Percentiles rank a stretch among this genome's conserved stretches.
phyloP scores from a whole-genome alignment of 2,113 vertebrate species.

The Struthio camelus region DNA sequence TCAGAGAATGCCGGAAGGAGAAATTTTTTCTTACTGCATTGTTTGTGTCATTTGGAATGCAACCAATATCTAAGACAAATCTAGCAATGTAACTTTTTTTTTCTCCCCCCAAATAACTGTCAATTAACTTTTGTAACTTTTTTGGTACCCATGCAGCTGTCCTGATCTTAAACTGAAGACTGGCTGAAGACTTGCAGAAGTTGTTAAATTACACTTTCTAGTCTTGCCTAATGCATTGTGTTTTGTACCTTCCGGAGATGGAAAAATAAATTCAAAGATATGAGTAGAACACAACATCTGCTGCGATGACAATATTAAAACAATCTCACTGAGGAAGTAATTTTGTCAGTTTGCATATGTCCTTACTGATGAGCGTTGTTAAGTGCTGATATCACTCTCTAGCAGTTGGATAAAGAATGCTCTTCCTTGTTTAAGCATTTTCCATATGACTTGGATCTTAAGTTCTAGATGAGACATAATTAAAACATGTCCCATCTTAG shows the following conservation, averaged over 20 bases:
- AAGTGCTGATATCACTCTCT: background rate
- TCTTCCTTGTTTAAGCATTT: background rate
- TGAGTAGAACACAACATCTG: background rate
- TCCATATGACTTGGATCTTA: background rate
- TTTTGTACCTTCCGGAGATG: background rate
- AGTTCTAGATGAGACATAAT: background rate
- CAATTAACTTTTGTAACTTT: background rate
- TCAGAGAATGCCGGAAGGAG: background rate
- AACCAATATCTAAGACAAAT: background rate
- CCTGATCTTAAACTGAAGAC: background rate
- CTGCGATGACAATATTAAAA: background rate
- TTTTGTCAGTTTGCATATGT: background rate
- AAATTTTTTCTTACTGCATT: background rate
- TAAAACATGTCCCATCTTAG: background rate
- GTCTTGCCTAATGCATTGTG: background rate
- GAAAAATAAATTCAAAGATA: background rate
- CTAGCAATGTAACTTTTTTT: fast-evolving
- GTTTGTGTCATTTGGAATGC: background rate
- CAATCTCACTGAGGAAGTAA: background rate
- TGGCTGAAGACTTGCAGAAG: background rate
- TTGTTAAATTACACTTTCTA: background rate
- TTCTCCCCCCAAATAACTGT: background rate
- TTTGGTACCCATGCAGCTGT: background rate
- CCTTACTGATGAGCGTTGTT: background rate
- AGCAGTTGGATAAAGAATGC: background rate